phyloP scores from a whole-genome alignment of 2,797 vertebrate genomes.

The Orestias chungarensis region DNA sequence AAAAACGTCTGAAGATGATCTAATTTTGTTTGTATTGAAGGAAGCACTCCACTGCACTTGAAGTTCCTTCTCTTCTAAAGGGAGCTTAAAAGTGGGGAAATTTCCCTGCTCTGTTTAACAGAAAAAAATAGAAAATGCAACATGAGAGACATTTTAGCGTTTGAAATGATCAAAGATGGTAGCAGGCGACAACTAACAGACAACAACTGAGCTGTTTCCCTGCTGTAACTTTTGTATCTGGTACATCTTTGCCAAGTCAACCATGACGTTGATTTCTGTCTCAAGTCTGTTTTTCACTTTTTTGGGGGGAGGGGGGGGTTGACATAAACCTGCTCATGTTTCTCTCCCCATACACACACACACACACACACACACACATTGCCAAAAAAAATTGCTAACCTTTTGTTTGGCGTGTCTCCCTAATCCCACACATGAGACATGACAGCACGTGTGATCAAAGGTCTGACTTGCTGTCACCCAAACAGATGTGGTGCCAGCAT shows the following conservation, averaged over 20 bases:
- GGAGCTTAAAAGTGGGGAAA: constrained; percentile 33
- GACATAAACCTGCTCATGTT: not conserved
- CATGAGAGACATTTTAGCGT: constrained; percentile 58
- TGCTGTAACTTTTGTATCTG: constrained; percentile 38
- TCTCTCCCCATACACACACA: constrained; percentile 4
- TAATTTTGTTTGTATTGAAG: constrained; percentile 40
- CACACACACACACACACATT: not conserved
- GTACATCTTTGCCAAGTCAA: not conserved
- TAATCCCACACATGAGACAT: constrained; percentile 54
- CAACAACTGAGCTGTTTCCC: constrained; percentile 49
- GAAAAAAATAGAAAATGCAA: constrained; percentile 52
- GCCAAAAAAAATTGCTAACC: not conserved
- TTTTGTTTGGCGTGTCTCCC: constrained; percentile 49
- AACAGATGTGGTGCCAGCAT: constrained; percentile 70
- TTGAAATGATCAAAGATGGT: constrained; percentile 63
- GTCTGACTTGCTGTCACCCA: constrained; percentile 43
- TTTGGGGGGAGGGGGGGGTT: too few species aligned
- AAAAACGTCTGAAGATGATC: constrained; percentile 40
- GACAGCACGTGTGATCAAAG: constrained; percentile 70
- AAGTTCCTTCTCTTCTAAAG: constrained; percentile 35
- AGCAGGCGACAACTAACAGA: constrained; percentile 52
- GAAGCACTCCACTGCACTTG: constrained; percentile 24
- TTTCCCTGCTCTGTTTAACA: constrained; percentile 55
- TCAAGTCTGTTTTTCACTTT: constrained; percentile 4
- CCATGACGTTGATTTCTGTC: not conserved